Evolutionary conservation across 2,113 vertebrate genomes (phyloP).

Genomic region (Meles meles): DNA sequence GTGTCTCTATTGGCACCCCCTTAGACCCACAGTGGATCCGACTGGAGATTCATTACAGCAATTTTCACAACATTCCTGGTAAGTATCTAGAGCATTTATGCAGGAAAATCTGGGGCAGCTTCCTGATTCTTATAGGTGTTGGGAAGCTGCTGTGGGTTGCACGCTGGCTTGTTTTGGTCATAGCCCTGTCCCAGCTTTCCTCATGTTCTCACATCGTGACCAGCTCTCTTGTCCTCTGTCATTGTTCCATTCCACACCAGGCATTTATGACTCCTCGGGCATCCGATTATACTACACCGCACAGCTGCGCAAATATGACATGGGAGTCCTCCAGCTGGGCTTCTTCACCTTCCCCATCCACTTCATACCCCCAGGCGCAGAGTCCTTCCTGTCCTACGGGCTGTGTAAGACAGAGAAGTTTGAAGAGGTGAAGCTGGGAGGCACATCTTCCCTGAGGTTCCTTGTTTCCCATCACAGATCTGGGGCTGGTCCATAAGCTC

Average conservation of each 20-base stretch:
- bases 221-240: neutral
- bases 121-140: neutral
- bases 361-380: conserved; percentile 83
- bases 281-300: conserved; percentile 81
- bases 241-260: conserved; percentile 63
- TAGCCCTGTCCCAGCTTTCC: neutral
- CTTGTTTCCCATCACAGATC: neutral
- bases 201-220: neutral
- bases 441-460: neutral
- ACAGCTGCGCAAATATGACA: conserved; percentile 78
- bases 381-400: conserved; percentile 81
- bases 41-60: conserved; percentile 91
- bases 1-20: conserved; percentile 82
- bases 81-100: neutral
- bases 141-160: accelerated
- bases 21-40: conserved; percentile 73
- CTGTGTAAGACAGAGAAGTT: conserved; percentile 84
- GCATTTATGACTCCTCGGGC: conserved; percentile 84
- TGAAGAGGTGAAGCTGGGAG: conserved; percentile 78
- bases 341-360: conserved; percentile 72
- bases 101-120: too few species aligned
- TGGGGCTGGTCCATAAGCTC: neutral
- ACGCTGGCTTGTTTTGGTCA: neutral
- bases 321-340: conserved; percentile 80
- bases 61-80: conserved; percentile 80